These are phyloP conservation scores for Neodiprion virginianus DNA, from an alignment of 1,140 invertebrate species.

Conservation along the genomic window DNA sequence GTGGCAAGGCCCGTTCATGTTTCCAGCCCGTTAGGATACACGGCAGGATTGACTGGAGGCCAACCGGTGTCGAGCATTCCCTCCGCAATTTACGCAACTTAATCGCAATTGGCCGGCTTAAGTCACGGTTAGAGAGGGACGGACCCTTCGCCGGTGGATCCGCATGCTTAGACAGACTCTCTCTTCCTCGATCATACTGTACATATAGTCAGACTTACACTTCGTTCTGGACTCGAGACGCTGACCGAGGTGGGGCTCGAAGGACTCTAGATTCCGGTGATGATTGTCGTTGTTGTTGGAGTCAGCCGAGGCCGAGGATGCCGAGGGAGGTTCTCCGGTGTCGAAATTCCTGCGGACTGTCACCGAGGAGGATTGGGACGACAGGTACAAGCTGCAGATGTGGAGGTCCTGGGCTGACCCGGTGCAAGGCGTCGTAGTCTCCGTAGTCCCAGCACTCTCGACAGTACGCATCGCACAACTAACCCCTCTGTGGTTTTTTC, in stretches of 20 bases:
- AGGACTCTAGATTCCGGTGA: conserved; percentile 53
- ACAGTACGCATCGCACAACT: conserved; percentile 54
- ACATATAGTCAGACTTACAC: conserved; percentile 49
- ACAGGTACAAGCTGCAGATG: too few relatives aligned
- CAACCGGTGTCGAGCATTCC: conserved; percentile 9
- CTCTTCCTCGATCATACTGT: too few relatives aligned
- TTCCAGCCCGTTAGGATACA: background rate
- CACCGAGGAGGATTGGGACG: too few relatives aligned
- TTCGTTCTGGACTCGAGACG: conserved; percentile 56
- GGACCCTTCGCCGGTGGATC: background rate
- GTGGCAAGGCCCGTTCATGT: background rate
- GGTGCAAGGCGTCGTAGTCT: conserved; percentile 41
- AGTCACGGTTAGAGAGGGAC: background rate
- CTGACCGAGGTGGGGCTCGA: conserved; percentile 41
- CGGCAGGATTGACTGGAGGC: background rate
- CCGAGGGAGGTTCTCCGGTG: conserved; percentile 28
- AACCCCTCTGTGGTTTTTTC: conserved; percentile 20
- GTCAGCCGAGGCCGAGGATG: conserved; percentile 41
- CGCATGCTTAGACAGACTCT: background rate
- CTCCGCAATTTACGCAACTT: conserved; percentile 1
- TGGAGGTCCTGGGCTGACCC: too few relatives aligned
- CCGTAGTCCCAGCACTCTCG: conserved; percentile 48
- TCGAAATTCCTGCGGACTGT: conserved; percentile 5
- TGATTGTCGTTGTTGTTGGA: conserved; percentile 60
- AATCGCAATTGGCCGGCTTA: background rate